These are phyloP conservation scores for Euschistus heros DNA, from an alignment of 1,140 invertebrate genomes.

Conservation along the genomic window DNA sequence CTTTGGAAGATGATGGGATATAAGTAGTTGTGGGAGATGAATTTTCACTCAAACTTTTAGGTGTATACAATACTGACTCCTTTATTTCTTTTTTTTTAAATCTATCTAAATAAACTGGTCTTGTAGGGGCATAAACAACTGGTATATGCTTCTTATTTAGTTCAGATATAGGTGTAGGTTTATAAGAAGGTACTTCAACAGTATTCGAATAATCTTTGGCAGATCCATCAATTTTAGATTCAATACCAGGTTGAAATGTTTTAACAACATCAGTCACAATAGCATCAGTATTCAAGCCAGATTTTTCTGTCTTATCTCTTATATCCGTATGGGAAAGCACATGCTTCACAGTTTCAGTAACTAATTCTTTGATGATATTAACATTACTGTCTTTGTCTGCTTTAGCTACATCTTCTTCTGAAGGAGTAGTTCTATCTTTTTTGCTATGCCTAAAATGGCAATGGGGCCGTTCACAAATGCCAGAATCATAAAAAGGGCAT, in stretches of 20 bases:
- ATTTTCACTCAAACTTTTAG: not conserved
- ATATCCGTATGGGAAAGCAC: not conserved
- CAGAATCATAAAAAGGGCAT: constrained; percentile 20
- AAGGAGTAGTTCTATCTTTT: not conserved
- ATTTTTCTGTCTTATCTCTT: not conserved
- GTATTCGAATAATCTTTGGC: not conserved
- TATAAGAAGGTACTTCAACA: constrained; percentile 36
- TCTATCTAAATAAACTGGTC: not conserved
- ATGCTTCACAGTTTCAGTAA: constrained; percentile 7
- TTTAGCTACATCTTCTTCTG: not conserved
- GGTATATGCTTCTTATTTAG: constrained; percentile 43
- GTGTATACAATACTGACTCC: not conserved
- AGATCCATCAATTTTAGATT: not conserved
- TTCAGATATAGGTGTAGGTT: constrained; percentile 50
- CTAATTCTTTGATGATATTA: constrained; percentile 2
- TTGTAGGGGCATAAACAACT: constrained; percentile 32
- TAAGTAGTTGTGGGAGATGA: not conserved
- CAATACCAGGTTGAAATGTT: not conserved
- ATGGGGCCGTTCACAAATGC: constrained; percentile 12
- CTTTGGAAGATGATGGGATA: not conserved
- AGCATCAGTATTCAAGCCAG: not conserved
- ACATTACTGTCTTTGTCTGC: not conserved
- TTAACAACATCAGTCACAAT: constrained; percentile 5
- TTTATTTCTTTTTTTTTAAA: not conserved
- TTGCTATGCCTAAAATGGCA: constrained; percentile 22